Evolutionary conservation across 2,888 invertebrate genomes (phyloP), one percentile per base, ranked within the genome.

Genomic region (Marronus borbonicus): DNA sequence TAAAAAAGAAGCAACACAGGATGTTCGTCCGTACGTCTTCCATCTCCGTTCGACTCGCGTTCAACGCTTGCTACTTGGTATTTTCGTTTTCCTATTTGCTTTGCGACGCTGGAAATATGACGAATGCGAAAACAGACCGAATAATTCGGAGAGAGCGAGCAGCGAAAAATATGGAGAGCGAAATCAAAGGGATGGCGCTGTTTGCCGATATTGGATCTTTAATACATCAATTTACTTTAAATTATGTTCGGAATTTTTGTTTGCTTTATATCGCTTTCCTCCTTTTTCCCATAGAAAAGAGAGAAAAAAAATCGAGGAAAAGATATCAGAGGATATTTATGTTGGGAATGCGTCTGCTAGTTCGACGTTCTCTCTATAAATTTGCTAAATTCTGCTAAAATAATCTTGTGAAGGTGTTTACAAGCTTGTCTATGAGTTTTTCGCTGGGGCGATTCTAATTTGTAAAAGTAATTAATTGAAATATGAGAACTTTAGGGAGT

Each of bases 171-270:
- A 64, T 64, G 64, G 14, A 36, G 28, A 36, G 12, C 64, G 36
- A 64, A 64, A 64, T 64, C 64, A 64, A 64, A 64, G 64, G 31
- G 31, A 64, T 14, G 64, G 39, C 31, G 62, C 28, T 55, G 55
- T 64, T 64, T n/a, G 12, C 7, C 64, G 64, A 31, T 64, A 64
- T 64, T 64, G 64, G 64, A 64, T 64, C 64, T 36, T 64, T 64
- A 64, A 64, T 64, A 31, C 64, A 36, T 64, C 64, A 64, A 64
- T 64, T 64, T 64, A 28, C 64, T 64, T 64, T 64, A 64, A 64
- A 64, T 64, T 64, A 64, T 64, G 64, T 64, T 64, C 64, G 64
- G 64, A n/a, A 36, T 64, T 64, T 36, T 36, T 64, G 36, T 64
- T 64, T 64, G 64, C 64, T 64, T 28, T 64, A 36, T 36, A 64